Evolutionary conservation across 1,140 invertebrate species (phyloP).

Genomic region (Eumaeus atala): DNA sequence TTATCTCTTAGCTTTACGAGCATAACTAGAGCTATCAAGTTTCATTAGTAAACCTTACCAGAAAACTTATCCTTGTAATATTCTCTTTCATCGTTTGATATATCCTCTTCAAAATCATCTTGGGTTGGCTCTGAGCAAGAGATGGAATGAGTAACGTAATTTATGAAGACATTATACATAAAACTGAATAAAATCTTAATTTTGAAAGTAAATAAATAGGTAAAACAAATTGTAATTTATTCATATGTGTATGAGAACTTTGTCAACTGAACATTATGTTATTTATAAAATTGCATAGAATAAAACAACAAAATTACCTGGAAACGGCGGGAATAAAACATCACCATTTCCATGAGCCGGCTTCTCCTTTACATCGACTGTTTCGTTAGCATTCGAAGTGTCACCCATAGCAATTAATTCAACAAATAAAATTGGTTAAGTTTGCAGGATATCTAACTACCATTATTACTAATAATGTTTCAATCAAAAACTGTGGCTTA

Average conservation of each 20-base stretch:
- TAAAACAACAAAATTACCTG: slow-evolving; percentile 33
- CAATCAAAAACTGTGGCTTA: neutral
- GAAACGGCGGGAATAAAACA: slow-evolving; percentile 60
- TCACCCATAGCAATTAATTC: slow-evolving; percentile 46
- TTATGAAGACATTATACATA: no score
- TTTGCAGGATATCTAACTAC: neutral
- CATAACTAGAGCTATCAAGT: no score
- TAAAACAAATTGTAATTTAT: no score
- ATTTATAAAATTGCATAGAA: slow-evolving; percentile 15
- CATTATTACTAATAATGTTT: neutral
- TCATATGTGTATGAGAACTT: no score
- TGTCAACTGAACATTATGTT: no score
- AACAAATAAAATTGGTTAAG: neutral
- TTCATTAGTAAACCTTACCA: slow-evolving; percentile 28
- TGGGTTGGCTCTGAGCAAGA: slow-evolving; percentile 49
- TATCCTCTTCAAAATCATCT: slow-evolving; percentile 70
- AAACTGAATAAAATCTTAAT: no score
- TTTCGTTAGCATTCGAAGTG: slow-evolving; percentile 37
- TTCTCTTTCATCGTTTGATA: slow-evolving; percentile 69
- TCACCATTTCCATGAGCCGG: slow-evolving; percentile 45
- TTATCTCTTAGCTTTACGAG: no score
- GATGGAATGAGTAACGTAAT: neutral
- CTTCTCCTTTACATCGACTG: slow-evolving; percentile 45
- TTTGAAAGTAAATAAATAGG: no score
- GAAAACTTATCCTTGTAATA: slow-evolving; percentile 49